These are phyloP conservation scores for Drosophila histrio DNA, from an alignment of 2,888 invertebrate genomes.

Conservation along the genomic window DNA sequence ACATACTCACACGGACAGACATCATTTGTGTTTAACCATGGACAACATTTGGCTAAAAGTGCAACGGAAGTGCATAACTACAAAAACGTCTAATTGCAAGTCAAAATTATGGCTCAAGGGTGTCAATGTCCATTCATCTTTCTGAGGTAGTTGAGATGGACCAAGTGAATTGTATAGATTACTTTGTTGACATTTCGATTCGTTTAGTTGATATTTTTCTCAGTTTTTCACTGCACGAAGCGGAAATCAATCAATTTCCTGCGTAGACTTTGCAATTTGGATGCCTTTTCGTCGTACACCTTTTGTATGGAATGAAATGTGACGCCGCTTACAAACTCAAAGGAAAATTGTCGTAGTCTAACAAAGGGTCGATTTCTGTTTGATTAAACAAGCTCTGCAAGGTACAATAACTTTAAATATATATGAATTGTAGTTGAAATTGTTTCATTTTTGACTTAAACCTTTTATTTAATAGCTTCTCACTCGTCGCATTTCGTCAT, in stretches of 20 bases:
- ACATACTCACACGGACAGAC: slow-evolving; percentile 12
- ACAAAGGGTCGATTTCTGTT: background rate
- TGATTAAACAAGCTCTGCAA: background rate
- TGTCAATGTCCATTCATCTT: slow-evolving; percentile 3
- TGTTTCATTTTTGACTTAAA: background rate
- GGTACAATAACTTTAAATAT: background rate
- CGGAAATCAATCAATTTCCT: slow-evolving; percentile 78
- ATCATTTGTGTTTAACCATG: slow-evolving; percentile 35
- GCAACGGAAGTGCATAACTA: slow-evolving; percentile 33
- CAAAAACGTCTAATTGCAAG: slow-evolving; percentile 46
- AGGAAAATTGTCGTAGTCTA: slow-evolving; percentile 1
- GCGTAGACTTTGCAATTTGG: slow-evolving; percentile 63
- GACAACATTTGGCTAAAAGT: slow-evolving; percentile 46
- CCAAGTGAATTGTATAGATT: background rate
- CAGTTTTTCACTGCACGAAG: slow-evolving; percentile 22
- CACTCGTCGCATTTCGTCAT: background rate
- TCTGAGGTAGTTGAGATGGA: background rate
- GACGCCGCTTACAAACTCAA: slow-evolving; percentile 5
- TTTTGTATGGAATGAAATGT: slow-evolving; percentile 12
- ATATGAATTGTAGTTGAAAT: background rate
- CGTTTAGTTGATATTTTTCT: slow-evolving; percentile 20
- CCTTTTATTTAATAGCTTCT: background rate
- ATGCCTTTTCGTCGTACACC: slow-evolving; percentile 16
- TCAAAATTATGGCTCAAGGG: slow-evolving; percentile 24
- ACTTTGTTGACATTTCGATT: slow-evolving; percentile 1